phyloP scores from a whole-genome alignment of 2,797 vertebrate genomes.

The Heteromormyrus szaboi region DNA sequence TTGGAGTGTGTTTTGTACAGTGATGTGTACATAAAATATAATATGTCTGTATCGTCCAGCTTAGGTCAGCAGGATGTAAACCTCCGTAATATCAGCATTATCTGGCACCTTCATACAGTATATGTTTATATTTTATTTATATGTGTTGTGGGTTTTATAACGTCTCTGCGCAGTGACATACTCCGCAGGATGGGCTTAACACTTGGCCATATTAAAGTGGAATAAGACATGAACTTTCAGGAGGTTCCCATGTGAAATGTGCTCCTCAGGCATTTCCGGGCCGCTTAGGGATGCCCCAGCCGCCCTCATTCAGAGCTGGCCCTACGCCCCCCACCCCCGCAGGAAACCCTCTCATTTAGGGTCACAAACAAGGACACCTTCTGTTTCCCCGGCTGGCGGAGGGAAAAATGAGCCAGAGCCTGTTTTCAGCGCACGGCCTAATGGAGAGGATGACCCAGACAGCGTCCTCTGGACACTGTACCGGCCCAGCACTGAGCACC shows the following conservation, averaged over 20 bases:
- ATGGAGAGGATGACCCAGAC: conserved; percentile 47
- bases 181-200: not conserved
- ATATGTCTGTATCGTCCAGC: not conserved
- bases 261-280: not conserved
- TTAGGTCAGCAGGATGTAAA: not conserved
- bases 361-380: conserved; percentile 28
- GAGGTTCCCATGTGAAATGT: not conserved
- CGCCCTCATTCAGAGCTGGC: not conserved
- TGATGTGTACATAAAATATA: not conserved
- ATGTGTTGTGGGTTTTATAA: not conserved
- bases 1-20: not conserved
- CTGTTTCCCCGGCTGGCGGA: conserved; percentile 22
- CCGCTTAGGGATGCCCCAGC: not conserved
- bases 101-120: not conserved
- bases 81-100: not conserved
- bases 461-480: conserved; percentile 45
- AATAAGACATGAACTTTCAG: not conserved
- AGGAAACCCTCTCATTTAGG: conserved; percentile 2
- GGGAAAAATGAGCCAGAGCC: conserved; percentile 41
- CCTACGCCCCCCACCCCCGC: not conserved
- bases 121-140: not conserved
- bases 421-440: conserved; percentile 28
- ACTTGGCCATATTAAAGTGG: not conserved
- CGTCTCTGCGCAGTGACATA: not conserved
- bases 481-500: conserved; percentile 56